phyloP scores from a whole-genome alignment of 2,888 invertebrate genomes.

The Dynastes maya region DNA sequence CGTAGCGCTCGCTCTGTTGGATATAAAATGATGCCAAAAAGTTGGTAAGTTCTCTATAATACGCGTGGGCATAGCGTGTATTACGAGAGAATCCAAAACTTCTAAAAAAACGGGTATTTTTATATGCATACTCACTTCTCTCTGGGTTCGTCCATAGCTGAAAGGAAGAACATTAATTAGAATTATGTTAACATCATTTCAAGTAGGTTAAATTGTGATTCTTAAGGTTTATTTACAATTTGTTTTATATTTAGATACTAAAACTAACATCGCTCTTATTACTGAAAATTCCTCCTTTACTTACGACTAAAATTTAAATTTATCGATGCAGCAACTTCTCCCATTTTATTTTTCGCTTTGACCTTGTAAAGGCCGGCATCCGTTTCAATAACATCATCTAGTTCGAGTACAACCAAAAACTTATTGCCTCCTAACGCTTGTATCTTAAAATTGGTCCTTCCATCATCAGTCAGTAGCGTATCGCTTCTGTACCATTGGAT shows the following conservation, averaged over 20 bases:
- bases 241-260: conserved; percentile 14
- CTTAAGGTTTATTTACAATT: conserved; percentile 40
- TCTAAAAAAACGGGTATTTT: conserved; percentile 29
- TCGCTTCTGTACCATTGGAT: conserved; percentile 95
- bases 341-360: conserved; percentile 96
- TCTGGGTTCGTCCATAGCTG: conserved; percentile 96
- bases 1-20: conserved; percentile 55
- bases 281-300: conserved; percentile 69
- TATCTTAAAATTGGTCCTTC: conserved; percentile 89
- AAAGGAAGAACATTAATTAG: conserved; percentile 70
- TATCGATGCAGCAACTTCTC: conserved; percentile 97
- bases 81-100: conserved; percentile 27
- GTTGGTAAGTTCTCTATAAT: conserved; percentile 61
- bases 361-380: conserved; percentile 98
- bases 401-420: conserved; percentile 91
- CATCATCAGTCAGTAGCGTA: conserved; percentile 87
- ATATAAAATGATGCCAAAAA: conserved; percentile 60
- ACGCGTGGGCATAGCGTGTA: conserved; percentile 53
- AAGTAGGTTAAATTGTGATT: conserved; percentile 32
- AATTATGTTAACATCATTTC: conserved; percentile 49
- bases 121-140: conserved; percentile 87
- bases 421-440: conserved; percentile 89
- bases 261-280: conserved; percentile 26
- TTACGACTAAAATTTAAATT: conserved; percentile 98
- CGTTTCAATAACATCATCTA: conserved; percentile 96